Evolutionary conservation across 1,140 invertebrate genomes (phyloP).

Genomic region (Trinorchestia longiramus): DNA sequence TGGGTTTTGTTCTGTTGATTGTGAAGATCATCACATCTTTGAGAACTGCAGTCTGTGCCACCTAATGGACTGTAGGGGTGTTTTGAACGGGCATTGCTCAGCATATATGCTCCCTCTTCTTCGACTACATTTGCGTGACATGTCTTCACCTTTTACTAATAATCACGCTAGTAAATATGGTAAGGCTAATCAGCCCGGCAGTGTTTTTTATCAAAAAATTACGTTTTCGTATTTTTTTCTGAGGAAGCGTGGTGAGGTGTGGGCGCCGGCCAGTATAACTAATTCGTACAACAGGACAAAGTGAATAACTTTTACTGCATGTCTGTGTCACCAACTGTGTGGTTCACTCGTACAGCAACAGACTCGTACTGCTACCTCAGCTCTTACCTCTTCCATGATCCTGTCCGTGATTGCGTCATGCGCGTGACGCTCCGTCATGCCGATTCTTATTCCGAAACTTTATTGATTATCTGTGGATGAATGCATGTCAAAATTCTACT

Average conservation of each 20-base stretch:
- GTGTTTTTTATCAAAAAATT: too few relatives aligned
- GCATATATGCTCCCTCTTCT: not conserved
- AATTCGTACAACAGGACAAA: too few relatives aligned
- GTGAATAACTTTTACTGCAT: too few relatives aligned
- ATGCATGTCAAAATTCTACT: not conserved
- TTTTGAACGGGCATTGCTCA: not conserved
- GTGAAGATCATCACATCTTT: not conserved
- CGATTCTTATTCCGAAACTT: not conserved
- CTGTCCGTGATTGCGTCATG: not conserved
- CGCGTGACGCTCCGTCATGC: not conserved
- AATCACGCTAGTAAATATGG: too few relatives aligned
- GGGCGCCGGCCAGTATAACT: too few relatives aligned
- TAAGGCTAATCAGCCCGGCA: too few relatives aligned
- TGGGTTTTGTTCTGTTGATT: not conserved
- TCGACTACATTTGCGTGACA: not conserved
- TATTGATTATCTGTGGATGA: not conserved
- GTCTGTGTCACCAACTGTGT: too few relatives aligned
- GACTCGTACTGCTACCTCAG: not conserved
- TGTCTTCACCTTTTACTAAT: too few relatives aligned
- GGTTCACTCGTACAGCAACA: too few relatives aligned
- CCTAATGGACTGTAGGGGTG: not conserved
- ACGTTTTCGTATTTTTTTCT: too few relatives aligned
- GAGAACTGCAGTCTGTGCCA: not conserved
- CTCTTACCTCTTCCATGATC: not conserved
- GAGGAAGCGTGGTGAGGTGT: too few relatives aligned